Evolutionary conservation across 2,797 vertebrate species (phyloP).

Genomic region (Centropyge bicolor): DNA sequence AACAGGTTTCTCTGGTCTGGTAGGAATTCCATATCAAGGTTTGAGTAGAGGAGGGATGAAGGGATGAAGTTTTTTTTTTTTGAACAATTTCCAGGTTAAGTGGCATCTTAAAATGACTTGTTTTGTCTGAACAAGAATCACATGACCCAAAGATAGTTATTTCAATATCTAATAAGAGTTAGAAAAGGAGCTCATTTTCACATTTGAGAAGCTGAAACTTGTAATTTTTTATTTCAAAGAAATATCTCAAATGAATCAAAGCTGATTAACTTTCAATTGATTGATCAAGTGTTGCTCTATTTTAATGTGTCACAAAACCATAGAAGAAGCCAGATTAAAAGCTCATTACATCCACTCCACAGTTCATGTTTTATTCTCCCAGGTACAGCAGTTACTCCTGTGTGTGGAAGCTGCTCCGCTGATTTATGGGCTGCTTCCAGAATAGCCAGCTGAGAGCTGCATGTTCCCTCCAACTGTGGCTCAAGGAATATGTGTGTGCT

Average conservation of each 20-base stretch:
- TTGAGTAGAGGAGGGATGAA: background rate
- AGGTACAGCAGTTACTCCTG: background rate
- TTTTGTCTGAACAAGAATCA: background rate
- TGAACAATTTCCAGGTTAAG: background rate
- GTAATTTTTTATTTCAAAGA: background rate
- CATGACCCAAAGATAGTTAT: background rate
- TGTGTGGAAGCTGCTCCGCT: constrained; percentile 1
- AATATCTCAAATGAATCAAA: background rate
- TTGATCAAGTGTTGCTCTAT: background rate
- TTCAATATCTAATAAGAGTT: background rate
- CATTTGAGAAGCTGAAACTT: background rate
- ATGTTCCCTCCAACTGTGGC: background rate
- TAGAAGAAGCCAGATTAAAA: background rate
- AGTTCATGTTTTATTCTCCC: background rate
- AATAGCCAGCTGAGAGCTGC: constrained; percentile 23
- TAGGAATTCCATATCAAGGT: background rate
- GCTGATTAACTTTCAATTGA: background rate
- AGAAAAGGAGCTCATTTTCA: background rate
- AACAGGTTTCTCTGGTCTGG: background rate
- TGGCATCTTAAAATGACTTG: too few species aligned
- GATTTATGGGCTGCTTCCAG: constrained; percentile 20
- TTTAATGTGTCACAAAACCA: background rate
- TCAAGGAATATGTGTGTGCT: background rate
- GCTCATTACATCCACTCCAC: background rate
- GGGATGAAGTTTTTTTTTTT: background rate